A percentile compares a stretch with the other conserved stretches of the same genome.
Conservation (phyloP, 1,140 invertebrate genomes). For the Hylaeus volcanicus region DNA sequence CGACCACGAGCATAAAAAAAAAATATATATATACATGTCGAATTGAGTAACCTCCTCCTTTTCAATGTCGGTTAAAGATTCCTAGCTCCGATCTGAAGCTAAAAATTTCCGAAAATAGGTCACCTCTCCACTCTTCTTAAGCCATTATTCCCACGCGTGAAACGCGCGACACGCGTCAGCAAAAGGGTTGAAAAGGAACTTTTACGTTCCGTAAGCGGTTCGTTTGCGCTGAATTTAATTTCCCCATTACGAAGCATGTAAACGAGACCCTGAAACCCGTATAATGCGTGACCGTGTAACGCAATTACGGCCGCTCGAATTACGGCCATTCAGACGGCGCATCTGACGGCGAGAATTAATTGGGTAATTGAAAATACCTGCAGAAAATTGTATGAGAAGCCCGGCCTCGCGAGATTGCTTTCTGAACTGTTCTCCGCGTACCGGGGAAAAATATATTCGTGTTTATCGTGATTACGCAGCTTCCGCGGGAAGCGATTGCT, state of each 20-base stretch:
- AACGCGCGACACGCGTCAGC: not conserved
- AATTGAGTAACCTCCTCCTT: no score
- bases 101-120: no score
- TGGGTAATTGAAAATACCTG: not conserved
- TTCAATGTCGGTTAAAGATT: no score
- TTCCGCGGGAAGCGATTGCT: slow-evolving; percentile 1
- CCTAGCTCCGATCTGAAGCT: no score
- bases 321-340: not conserved
- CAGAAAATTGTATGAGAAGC: not conserved
- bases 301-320: no score
- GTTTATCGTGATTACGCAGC: slow-evolving; percentile 26
- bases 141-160: not conserved
- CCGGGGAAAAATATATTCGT: slow-evolving; percentile 13
- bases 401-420: not conserved
- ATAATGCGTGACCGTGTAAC: no score
- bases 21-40: no score
- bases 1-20: no score
- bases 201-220: no score
- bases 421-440: not conserved
- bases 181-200: no score
- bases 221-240: no score
- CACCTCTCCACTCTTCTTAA: no score
- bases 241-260: not conserved
- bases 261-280: not conserved
- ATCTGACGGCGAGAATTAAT: not conserved